Percentiles rank a stretch among this genome's conserved stretches.
These are phyloP conservation scores for Silurus lanzhouensis DNA, from an alignment of 2,797 vertebrate species.

Conservation along the genomic window DNA sequence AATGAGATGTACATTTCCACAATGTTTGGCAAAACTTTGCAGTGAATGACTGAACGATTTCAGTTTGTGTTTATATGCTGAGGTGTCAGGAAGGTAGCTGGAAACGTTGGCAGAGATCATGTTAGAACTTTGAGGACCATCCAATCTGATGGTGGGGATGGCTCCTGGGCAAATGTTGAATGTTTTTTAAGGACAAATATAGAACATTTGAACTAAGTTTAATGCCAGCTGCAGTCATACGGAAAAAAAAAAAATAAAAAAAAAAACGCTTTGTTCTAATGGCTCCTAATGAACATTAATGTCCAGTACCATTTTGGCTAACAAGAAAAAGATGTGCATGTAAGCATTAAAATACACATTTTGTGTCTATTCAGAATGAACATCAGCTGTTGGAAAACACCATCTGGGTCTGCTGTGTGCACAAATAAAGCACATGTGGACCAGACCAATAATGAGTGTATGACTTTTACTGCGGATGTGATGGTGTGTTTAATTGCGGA, in stretches of 20 bases:
- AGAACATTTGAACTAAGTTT: neutral
- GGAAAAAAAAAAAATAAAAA: no score
- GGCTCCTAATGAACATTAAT: neutral
- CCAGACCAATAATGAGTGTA: slow-evolving; percentile 19
- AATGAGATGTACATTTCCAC: neutral
- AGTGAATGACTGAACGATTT: neutral
- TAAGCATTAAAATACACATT: slow-evolving; percentile 19
- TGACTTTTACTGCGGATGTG: slow-evolving; percentile 38
- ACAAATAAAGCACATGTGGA: slow-evolving; percentile 27
- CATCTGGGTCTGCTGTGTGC: neutral
- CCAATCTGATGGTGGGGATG: neutral
- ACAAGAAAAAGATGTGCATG: neutral
- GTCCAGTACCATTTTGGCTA: neutral
- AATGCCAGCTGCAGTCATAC: neutral
- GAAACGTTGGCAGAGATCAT: neutral
- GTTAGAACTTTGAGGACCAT: neutral
- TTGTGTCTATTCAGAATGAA: slow-evolving; percentile 2
- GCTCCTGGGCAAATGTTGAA: neutral
- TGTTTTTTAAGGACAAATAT: neutral
- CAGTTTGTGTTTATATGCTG: neutral
- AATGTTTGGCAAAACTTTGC: neutral
- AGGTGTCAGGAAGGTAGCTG: neutral
- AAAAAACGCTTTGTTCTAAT: neutral
- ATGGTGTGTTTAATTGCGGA: slow-evolving; percentile 36
- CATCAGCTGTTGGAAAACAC: neutral